Base-by-base conservation (phyloP, 2,888 invertebrate genomes). In the Sarcophaga subvicina region DNA sequence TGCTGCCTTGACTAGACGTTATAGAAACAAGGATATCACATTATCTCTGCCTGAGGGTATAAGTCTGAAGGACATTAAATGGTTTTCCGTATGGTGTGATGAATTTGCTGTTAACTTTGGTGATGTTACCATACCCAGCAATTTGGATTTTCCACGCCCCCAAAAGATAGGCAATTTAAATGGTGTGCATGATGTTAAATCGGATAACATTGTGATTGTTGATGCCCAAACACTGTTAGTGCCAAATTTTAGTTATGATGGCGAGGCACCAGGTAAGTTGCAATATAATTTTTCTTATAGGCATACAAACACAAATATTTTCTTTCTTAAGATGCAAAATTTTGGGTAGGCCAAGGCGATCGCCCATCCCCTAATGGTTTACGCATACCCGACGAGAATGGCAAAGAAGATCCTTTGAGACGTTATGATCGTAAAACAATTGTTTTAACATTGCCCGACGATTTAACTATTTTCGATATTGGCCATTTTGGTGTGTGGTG, bases 401-500 rank as follows among this genome's bases (percentile, higher is more conserved):
- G 98, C 89, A 97, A 97, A 91, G 96, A 96, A 91, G 92, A 94
- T 49, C 98, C 98, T 2, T 94, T 98, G 83, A 94, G 97, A 47
- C 95, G 95, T 88, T 98, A 98, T 93, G 96, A 97, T 93, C 95
- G 95, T 89, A 98, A 98, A 94, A 98, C 98, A 70, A 96, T 98
- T 90, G 98, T 98, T 11, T 94, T 98, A 59, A 98, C 98, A 0
- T 94, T 98, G 88, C 98, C 98, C 0, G 97, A 96, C 88, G 98
- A 98, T 91, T 94, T 98, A 91, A 98, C 98, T 5, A 96, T 98
- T 72, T 98, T 98, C 93, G 98, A 98, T 93, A 97, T 98, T 92
- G 98, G 98, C 2, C 97, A 98, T 94, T 97, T 98, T 93, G 97
- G 97, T 37, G 96, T 98, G 87, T 98, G 98, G 98, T 98, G 98